These are phyloP conservation scores for Trichomalopsis sarcophagae DNA, from an alignment of 1,140 invertebrate genomes.

Conservation along the genomic window DNA sequence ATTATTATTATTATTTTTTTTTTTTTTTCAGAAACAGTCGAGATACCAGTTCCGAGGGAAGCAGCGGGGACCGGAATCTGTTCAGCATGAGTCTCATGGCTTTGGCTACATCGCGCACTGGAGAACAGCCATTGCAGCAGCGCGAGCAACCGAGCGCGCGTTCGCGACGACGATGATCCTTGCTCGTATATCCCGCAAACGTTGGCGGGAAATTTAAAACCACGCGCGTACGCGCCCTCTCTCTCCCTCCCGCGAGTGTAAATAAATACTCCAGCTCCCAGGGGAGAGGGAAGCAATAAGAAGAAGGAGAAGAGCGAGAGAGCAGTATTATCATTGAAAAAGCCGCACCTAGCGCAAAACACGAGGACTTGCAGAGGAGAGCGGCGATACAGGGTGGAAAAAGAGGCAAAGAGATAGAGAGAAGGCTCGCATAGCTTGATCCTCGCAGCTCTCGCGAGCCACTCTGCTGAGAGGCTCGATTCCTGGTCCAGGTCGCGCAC, in stretches of 20 bases:
- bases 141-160: not conserved
- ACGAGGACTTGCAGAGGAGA: not conserved
- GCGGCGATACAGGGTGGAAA: not conserved
- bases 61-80: constrained; percentile 35
- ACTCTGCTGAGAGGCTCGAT: not conserved
- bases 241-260: not conserved
- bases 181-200: constrained; percentile 9
- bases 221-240: not conserved
- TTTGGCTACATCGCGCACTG: not conserved
- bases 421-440: not conserved
- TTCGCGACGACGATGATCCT: constrained; percentile 26
- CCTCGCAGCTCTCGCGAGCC: not conserved
- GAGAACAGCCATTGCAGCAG: not conserved
- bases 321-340: not conserved
- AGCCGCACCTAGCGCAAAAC: not conserved
- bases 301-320: not conserved
- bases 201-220: constrained; percentile 40
- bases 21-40: constrained; percentile 11
- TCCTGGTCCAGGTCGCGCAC: not conserved
- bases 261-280: not conserved
- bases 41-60: constrained; percentile 14
- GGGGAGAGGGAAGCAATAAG: not conserved
- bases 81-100: constrained; percentile 15
- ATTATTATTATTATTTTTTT: too few relatives aligned
- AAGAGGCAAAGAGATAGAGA: not conserved